Percentiles rank a stretch among this genome's conserved stretches.
Evolutionary conservation across 2,797 vertebrate genomes (phyloP).

Genomic region (Alauda arvensis): DNA sequence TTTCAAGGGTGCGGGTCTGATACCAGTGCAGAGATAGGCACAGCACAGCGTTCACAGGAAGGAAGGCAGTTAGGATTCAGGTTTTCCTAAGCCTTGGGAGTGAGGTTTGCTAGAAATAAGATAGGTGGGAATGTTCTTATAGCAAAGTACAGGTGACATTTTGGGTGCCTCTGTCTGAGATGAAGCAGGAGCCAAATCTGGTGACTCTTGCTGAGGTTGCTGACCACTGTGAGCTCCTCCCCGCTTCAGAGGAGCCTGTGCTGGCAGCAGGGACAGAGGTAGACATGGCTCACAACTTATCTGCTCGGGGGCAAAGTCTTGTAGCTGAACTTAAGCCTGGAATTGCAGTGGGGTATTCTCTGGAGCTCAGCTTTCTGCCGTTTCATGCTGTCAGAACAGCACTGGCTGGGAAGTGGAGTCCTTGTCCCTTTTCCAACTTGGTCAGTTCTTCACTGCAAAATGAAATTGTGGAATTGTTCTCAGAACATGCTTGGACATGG

Average conservation of each 20-base stretch:
- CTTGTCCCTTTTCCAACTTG: not conserved
- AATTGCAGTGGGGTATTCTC: not conserved
- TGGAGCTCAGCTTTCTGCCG: not conserved
- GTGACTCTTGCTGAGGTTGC: not conserved
- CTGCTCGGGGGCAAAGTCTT: slow-evolving; percentile 47
- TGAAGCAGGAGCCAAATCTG: not conserved
- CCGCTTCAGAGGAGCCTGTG: not conserved
- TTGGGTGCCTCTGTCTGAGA: not conserved
- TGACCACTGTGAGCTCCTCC: not conserved
- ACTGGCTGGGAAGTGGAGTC: not conserved
- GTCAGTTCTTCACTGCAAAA: slow-evolving; percentile 1
- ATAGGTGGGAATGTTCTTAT: not conserved
- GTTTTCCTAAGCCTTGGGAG: not conserved
- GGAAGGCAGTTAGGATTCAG: not conserved
- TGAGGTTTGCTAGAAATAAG: not conserved
- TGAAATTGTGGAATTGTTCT: not conserved
- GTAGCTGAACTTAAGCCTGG: slow-evolving; percentile 32
- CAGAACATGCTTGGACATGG: not conserved
- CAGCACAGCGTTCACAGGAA: rapidly evolving
- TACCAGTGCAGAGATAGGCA: rapidly evolving
- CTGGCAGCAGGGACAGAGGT: slow-evolving; percentile 2
- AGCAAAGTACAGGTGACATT: not conserved
- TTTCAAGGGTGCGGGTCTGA: rapidly evolving
- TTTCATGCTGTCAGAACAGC: not conserved
- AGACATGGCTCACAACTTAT: not conserved